Evolutionary conservation across 64 coral and sea anemone species (phyloP), one percentile per base, ranked within the genome.

Genomic region (Montipora foliosa): DNA sequence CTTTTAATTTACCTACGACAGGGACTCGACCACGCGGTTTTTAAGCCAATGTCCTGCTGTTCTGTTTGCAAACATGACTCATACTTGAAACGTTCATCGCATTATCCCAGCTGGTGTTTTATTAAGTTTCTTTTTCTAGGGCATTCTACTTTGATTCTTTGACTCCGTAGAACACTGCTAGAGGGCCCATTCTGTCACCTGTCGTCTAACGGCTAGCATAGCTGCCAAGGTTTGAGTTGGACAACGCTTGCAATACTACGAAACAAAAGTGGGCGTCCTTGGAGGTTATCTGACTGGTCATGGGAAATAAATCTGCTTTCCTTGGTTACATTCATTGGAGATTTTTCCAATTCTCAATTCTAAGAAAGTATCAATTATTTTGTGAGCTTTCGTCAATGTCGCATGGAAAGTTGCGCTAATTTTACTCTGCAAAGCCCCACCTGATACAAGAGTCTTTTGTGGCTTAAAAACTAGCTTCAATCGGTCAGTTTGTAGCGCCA

Each of bases 41-140:
- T 57, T 49, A 47, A 19, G 16, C 66, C 6, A n/a, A 44, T 12
- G 16, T 83, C 58, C 58, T 5, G 58, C 80, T 3, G 57, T 14
- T 46, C 24, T 83, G 82, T 85, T 85, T 71, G 82, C 62, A 50
- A 85, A 71, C 82, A 85, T 50, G 62, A 64, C 46, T 60, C 24
- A 49, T 19, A 16, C 15, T 2, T 20, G 13, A 49, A 85, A 67
- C 15, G n/a, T 52, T 29, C 24, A 62, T 64, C 61, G 44, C 60
- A 22, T 15, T 29, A 19, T 84, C 61, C 46, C 81, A 67, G 81
- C 59, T 48, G 82, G 82, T 67, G 82, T 69, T 85, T 70, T 49
- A 85, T 85, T 70, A 29, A 82, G 7, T 24, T 82, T 10, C 13
- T 12, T 69, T 69, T 68, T 64, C 61, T 7, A 29, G 22, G 25